phyloP scores from a whole-genome alignment of 2,888 invertebrate species.

The Dicranocentrus wangi region DNA sequence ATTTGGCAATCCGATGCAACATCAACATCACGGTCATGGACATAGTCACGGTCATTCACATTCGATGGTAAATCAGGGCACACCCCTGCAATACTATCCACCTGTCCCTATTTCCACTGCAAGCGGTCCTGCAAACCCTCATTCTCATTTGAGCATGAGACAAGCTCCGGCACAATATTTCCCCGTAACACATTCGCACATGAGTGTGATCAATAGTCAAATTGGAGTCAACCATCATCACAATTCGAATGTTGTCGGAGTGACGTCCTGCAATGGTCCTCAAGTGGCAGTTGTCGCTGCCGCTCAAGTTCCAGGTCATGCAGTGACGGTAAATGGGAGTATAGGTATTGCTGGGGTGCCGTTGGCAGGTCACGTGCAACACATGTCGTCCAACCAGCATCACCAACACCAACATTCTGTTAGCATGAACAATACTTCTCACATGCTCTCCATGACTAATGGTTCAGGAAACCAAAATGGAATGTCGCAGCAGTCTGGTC shows the following conservation, averaged over 20 bases:
- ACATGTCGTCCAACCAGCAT: constrained; percentile 59
- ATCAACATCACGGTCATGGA: constrained; percentile 63
- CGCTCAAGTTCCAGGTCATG: constrained; percentile 62
- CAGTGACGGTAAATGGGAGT: constrained; percentile 58
- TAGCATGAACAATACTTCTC: constrained; percentile 53
- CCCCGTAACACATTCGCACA: constrained; percentile 68
- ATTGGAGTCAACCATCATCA: constrained; percentile 65
- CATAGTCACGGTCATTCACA: constrained; percentile 64
- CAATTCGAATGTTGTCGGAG: constrained; percentile 60
- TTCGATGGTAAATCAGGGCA: constrained; percentile 70
- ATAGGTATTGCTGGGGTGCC: constrained; percentile 53
- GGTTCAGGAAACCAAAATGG: constrained; percentile 51
- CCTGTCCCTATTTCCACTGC: constrained; percentile 69
- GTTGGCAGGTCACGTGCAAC: constrained; percentile 55
- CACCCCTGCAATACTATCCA: constrained; percentile 72
- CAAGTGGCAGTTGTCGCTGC: constrained; percentile 68
- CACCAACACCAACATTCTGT: constrained; percentile 52
- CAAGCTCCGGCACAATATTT: constrained; percentile 69
- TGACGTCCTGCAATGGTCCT: constrained; percentile 51
- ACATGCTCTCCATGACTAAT: constrained; percentile 65
- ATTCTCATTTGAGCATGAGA: constrained; percentile 63
- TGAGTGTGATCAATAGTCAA: constrained; percentile 67
- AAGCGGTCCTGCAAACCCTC: constrained; percentile 56
- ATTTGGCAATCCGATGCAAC: constrained; percentile 65
- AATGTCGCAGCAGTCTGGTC: constrained; percentile 50